phyloP scores from a whole-genome alignment of 2,113 vertebrate species.

The Poeciliopsis occidentalis region DNA sequence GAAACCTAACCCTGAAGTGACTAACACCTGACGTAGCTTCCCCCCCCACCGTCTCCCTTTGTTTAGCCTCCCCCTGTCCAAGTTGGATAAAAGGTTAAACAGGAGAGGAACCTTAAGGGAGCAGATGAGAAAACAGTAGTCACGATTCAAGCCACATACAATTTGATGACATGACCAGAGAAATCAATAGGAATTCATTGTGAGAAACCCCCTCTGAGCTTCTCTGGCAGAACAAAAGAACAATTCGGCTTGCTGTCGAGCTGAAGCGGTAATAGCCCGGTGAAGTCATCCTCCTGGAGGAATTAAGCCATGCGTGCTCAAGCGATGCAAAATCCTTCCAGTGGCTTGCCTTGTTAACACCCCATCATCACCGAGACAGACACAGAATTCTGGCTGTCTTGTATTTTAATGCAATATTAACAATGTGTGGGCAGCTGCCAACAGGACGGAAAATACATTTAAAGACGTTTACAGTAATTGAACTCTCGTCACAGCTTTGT shows the following conservation, averaged over 20 bases:
- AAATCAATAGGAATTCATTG: constrained; percentile 73
- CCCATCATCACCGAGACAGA: constrained; percentile 16
- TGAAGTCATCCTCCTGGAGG: constrained; percentile 61
- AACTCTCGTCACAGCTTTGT: background rate
- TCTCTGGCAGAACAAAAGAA: constrained; percentile 63
- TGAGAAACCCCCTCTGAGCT: constrained; percentile 60
- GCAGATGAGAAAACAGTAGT: constrained; percentile 66
- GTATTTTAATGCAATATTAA: constrained; percentile 42
- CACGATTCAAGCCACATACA: constrained; percentile 62
- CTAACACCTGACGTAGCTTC: constrained; percentile 5
- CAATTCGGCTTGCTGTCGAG: constrained; percentile 45
- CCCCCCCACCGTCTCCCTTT: constrained; percentile 17
- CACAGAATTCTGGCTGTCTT: constrained; percentile 33
- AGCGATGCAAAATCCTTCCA: constrained; percentile 58
- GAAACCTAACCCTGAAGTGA: constrained; percentile 10
- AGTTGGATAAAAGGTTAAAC: constrained; percentile 59
- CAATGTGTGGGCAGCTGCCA: constrained; percentile 26
- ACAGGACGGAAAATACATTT: constrained; percentile 22
- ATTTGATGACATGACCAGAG: constrained; percentile 68
- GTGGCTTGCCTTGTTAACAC: constrained; percentile 23
- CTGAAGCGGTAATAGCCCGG: constrained; percentile 58
- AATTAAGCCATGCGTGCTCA: constrained; percentile 59
- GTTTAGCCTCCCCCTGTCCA: constrained; percentile 41
- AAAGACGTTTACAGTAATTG: constrained; percentile 27
- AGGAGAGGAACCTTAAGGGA: constrained; percentile 50